Percentiles rank a stretch among this genome's conserved stretches.
These are phyloP conservation scores for Fistularia tabacaria DNA, from an alignment of 2,797 vertebrate species.

Conservation along the genomic window DNA sequence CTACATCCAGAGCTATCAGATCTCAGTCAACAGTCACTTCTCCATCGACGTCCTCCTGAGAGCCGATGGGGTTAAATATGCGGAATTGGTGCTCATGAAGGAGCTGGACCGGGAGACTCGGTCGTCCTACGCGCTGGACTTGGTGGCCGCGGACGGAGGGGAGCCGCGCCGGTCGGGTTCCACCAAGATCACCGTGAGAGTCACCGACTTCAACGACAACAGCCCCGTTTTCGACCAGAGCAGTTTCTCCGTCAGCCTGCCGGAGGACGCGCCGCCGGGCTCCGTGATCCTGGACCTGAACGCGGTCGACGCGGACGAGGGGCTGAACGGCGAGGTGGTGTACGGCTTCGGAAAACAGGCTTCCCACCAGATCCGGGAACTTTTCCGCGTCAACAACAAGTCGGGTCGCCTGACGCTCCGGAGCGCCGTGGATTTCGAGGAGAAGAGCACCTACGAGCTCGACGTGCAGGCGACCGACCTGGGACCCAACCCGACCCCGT, in stretches of 20 bases:
- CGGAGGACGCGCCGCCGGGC: conserved; percentile 83
- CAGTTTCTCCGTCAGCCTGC: conserved; percentile 82
- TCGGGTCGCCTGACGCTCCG: conserved; percentile 82
- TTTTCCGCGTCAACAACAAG: conserved; percentile 85
- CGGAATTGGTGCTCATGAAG: conserved; percentile 90
- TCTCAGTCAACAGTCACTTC: conserved; percentile 88
- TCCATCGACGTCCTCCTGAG: conserved; percentile 90
- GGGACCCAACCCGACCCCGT: conserved; percentile 80
- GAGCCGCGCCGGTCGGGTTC: conserved; percentile 80
- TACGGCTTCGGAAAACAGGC: conserved; percentile 86
- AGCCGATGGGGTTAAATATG: conserved; percentile 91
- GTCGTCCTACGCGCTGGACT: conserved; percentile 82
- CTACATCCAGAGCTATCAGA: conserved; percentile 90
- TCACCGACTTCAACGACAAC: conserved; percentile 94
- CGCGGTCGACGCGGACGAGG: conserved; percentile 84
- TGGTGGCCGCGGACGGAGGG: conserved; percentile 89
- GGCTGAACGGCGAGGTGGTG: conserved; percentile 85
- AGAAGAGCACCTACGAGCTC: conserved; percentile 87
- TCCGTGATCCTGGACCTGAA: conserved; percentile 83
- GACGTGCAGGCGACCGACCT: conserved; percentile 88
- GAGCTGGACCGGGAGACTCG: conserved; percentile 90
- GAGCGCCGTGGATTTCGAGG: conserved; percentile 87
- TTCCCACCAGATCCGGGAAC: conserved; percentile 78
- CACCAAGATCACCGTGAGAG: conserved; percentile 82
- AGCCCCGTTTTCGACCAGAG: conserved; percentile 86